A percentile compares a stretch with the other conserved stretches of the same genome.
Evolutionary conservation across 2,113 vertebrate genomes (phyloP).

Genomic region (Romanogobio albipinnatus): DNA sequence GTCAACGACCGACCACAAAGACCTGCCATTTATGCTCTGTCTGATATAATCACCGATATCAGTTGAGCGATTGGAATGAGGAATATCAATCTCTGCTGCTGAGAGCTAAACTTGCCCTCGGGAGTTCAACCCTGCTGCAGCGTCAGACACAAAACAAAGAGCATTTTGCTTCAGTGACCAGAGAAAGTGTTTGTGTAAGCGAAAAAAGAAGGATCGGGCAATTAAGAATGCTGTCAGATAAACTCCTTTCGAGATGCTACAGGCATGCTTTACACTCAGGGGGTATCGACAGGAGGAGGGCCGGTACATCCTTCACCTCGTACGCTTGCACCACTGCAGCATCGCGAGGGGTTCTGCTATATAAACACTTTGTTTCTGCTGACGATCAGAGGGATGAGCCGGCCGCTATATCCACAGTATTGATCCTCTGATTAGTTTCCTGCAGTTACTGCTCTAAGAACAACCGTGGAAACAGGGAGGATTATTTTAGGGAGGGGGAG

Average conservation of each 20-base stretch:
- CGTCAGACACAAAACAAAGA: slow-evolving; percentile 33
- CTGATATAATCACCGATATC: slow-evolving; percentile 39
- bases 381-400: slow-evolving; percentile 68
- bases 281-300: slow-evolving; percentile 55
- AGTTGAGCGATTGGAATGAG: slow-evolving; percentile 23
- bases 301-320: slow-evolving; percentile 20
- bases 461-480: slow-evolving; percentile 40
- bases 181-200: slow-evolving; percentile 63
- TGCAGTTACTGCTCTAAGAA: slow-evolving; percentile 60
- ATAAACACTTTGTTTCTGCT: slow-evolving; percentile 80
- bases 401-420: slow-evolving; percentile 62
- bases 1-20: slow-evolving; percentile 22
- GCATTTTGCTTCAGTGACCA: slow-evolving; percentile 35
- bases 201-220: slow-evolving; percentile 54
- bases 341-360: slow-evolving; percentile 70
- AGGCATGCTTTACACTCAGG: slow-evolving; percentile 56
- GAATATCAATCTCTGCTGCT: slow-evolving; percentile 28
- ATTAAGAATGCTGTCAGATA: slow-evolving; percentile 60
- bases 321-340: slow-evolving; percentile 9
- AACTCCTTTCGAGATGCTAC: slow-evolving; percentile 63
- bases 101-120: slow-evolving; percentile 16
- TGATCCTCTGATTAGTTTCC: slow-evolving; percentile 72
- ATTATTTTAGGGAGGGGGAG: slow-evolving; percentile 56
- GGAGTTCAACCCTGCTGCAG: background rate
- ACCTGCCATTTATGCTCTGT: slow-evolving; percentile 39